These are phyloP conservation scores for Halcyon leucocephala DNA, from an alignment of 2,797 vertebrate genomes.

Conservation along the genomic window DNA sequence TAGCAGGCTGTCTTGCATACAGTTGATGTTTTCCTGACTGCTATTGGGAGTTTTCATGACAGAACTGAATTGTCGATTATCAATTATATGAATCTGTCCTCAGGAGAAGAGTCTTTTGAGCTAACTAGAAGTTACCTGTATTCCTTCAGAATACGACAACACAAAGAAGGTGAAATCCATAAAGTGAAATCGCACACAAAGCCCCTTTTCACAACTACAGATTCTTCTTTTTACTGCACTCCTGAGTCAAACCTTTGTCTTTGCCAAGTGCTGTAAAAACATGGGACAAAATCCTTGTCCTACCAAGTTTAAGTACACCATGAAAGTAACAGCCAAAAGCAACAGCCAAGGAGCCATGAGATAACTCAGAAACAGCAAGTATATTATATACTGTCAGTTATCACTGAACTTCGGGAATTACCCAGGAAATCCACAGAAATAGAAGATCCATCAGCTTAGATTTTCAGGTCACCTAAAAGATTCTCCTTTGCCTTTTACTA, in stretches of 20 bases:
- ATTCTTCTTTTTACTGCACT: neutral
- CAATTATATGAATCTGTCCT: too few relatives aligned
- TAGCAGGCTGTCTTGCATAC: neutral
- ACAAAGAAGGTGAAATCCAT: neutral
- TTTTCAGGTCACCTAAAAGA: neutral
- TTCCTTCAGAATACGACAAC: neutral
- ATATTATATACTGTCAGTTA: fast-evolving
- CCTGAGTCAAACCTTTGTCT: neutral
- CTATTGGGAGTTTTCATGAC: neutral
- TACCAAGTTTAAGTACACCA: neutral
- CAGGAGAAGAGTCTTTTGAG: neutral
- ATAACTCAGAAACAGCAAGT: neutral
- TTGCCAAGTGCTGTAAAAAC: neutral
- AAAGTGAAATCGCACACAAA: neutral
- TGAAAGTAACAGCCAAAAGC: neutral
- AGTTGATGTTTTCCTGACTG: neutral
- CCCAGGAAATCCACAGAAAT: neutral
- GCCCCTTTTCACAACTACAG: neutral
- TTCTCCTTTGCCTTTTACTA: neutral
- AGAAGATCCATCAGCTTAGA: neutral
- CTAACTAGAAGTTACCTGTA: neutral
- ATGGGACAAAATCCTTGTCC: neutral
- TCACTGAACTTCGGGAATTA: neutral
- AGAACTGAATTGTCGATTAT: neutral
- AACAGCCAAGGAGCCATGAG: neutral